Evolutionary conservation across 2,113 vertebrate genomes (phyloP), one percentile per base, ranked within the genome.

Genomic region (Jaculus jaculus): DNA sequence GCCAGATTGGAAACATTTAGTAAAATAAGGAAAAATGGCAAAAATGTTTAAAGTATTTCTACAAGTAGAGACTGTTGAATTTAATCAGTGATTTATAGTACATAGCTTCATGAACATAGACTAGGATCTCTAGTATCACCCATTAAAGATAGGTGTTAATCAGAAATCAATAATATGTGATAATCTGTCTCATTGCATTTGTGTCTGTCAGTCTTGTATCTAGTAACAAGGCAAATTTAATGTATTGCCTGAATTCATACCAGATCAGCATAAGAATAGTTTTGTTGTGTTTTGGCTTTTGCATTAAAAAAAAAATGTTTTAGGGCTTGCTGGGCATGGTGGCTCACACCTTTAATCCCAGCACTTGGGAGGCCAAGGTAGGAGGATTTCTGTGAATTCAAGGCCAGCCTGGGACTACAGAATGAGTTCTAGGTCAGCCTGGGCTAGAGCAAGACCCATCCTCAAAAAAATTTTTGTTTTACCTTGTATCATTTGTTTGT

Each of bases 31-130:
- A 24, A 94, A 81, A 94, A 87, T 88, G 68, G 20, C 58, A 93
- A 92, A 93, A 92, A 71, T 94, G 94, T 85, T 95, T 74, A 95
- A 95, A 90, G 75, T 75, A 84, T 90, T 93, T 94, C 47, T 75
- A 60, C 42, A 92, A 51, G 78, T 93, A 79, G 60, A 93, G 75
- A 8, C 42, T 90, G 24, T 61, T 63, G 37, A 88, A 82, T 91
- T 95, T 84, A 91, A 80, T 34, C 61, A 61, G 58, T 83, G 88
- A 84, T 54, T 54, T 86, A 28, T 32, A 80, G 93, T 91, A 89
- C 7, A n/a, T 30, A 89, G 0, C 58, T 90, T 77, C 74, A 60
- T 96, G 72, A 90, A 37, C 80, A 34, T 26, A 88, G 80, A 92
- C 12, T 24, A 90, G 60, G 16, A 68, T 39, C 8, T 86, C 16